Percentiles rank a stretch among this genome's conserved stretches.
Conservation (phyloP, 1,140 invertebrate species). For the Papilio polyxenes region DNA sequence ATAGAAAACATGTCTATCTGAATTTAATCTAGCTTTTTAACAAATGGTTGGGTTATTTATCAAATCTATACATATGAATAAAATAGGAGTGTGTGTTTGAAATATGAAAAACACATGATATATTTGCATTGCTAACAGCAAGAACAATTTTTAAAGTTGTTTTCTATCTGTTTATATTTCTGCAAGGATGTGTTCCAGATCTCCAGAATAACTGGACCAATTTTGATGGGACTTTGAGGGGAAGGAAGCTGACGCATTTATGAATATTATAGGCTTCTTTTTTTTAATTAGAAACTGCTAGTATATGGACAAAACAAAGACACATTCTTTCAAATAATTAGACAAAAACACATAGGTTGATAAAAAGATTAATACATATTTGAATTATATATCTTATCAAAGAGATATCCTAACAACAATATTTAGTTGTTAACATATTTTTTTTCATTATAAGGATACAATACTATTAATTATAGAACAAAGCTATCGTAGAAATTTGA, state of each 20-base stretch:
- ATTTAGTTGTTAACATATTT: background rate
- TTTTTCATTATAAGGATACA: background rate
- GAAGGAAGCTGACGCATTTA: background rate
- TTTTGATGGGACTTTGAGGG: too few relatives aligned
- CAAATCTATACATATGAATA: too few relatives aligned
- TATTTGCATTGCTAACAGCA: too few relatives aligned
- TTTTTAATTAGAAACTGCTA: background rate
- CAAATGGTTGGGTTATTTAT: too few relatives aligned
- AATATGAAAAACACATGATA: too few relatives aligned
- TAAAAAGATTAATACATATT: background rate
- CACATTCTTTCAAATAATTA: background rate
- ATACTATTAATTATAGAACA: background rate
- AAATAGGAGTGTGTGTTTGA: too few relatives aligned
- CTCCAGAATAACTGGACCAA: too few relatives aligned
- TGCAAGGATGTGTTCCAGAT: too few relatives aligned
- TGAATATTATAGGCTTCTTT: background rate
- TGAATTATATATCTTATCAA: background rate
- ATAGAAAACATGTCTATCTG: too few relatives aligned
- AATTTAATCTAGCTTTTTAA: too few relatives aligned
- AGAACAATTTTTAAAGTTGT: too few relatives aligned
- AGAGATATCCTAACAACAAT: background rate
- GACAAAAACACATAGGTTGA: background rate
- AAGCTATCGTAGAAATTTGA: background rate
- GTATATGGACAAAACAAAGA: background rate
- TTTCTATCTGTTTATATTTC: too few relatives aligned